A percentile compares a stretch with the other conserved stretches of the same genome.
Conservation (phyloP, 2,888 invertebrate genomes). For the Melikaiella ostensackeni region DNA sequence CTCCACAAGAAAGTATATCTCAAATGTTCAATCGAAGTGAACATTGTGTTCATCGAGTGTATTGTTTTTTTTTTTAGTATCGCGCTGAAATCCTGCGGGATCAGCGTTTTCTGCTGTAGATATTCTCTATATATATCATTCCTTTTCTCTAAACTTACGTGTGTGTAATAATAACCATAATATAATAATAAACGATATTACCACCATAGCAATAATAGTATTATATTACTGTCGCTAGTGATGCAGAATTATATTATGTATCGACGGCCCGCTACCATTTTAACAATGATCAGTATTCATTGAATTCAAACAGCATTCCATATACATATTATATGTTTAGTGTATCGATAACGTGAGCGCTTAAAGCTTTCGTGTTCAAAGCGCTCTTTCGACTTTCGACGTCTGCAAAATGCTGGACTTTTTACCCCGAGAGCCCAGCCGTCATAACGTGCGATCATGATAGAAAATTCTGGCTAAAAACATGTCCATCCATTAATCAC, state of each 20-base stretch:
- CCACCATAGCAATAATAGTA: slow-evolving; percentile 69
- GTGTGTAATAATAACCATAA: slow-evolving; percentile 68
- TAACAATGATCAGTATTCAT: slow-evolving; percentile 59
- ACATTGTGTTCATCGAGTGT: slow-evolving; percentile 52
- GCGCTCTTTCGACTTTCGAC: background rate
- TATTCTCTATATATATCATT: slow-evolving; percentile 52
- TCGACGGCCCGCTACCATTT: slow-evolving; percentile 62
- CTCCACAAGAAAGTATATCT: slow-evolving; percentile 61
- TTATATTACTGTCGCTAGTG: slow-evolving; percentile 66
- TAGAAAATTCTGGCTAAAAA: slow-evolving; percentile 39
- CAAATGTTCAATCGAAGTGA: slow-evolving; percentile 64
- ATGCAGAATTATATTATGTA: slow-evolving; percentile 60
- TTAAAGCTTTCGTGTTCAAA: slow-evolving; percentile 9
- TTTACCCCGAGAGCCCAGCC: slow-evolving; percentile 16
- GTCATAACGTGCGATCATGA: slow-evolving; percentile 30
- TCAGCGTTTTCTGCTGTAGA: slow-evolving; percentile 47
- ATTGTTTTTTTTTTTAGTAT: slow-evolving; percentile 27
- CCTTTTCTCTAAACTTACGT: slow-evolving; percentile 62
- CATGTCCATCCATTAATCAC: slow-evolving; percentile 25
- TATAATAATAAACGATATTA: slow-evolving; percentile 72
- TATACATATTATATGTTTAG: slow-evolving; percentile 27
- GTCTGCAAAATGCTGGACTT: background rate
- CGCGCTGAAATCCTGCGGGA: slow-evolving; percentile 28
- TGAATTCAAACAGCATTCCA: slow-evolving; percentile 39
- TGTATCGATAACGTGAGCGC: slow-evolving; percentile 18